A percentile compares a stretch with the other conserved stretches of the same genome.
These are phyloP conservation scores for Sarcophaga rosellei DNA, from an alignment of 2,888 invertebrate genomes.

Conservation along the genomic window DNA sequence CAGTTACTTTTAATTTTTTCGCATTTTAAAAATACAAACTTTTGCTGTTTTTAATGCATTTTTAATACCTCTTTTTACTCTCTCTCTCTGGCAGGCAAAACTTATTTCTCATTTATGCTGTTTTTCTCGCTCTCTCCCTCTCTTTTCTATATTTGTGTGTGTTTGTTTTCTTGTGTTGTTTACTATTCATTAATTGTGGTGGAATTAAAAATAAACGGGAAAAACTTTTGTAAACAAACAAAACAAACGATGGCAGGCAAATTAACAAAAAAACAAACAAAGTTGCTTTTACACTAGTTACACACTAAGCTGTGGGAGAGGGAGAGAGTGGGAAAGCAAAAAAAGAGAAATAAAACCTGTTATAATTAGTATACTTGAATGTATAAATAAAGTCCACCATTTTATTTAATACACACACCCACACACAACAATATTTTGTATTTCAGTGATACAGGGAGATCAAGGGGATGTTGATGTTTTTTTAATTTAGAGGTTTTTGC, in stretches of 20 bases:
- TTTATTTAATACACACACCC: background rate
- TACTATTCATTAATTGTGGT: conserved; percentile 38
- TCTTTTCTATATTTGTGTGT: too few species aligned
- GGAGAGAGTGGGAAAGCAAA: background rate
- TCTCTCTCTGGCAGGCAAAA: too few species aligned
- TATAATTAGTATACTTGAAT: conserved; percentile 19
- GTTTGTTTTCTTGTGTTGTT: conserved; percentile 6
- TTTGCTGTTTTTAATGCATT: too few species aligned
- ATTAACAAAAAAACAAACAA: background rate
- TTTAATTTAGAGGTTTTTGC: conserved; percentile 7
- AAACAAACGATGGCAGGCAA: conserved; percentile 1
- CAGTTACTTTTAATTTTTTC: too few species aligned
- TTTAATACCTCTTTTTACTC: too few species aligned
- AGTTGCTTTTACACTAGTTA: too few species aligned
- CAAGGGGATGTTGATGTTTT: too few species aligned
- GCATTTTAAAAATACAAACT: too few species aligned
- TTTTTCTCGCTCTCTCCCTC: too few species aligned
- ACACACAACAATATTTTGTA: too few species aligned
- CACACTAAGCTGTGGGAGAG: background rate
- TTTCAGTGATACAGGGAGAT: too few species aligned
- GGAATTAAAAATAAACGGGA: conserved; percentile 27
- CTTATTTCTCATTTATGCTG: too few species aligned
- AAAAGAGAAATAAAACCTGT: background rate
- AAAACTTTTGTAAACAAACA: conserved; percentile 23
- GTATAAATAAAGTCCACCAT: background rate